A percentile compares a stretch with the other conserved stretches of the same genome.
phyloP scores from a whole-genome alignment of 64 coral and sea anemone species.

The Stichodactyla helianthus region DNA sequence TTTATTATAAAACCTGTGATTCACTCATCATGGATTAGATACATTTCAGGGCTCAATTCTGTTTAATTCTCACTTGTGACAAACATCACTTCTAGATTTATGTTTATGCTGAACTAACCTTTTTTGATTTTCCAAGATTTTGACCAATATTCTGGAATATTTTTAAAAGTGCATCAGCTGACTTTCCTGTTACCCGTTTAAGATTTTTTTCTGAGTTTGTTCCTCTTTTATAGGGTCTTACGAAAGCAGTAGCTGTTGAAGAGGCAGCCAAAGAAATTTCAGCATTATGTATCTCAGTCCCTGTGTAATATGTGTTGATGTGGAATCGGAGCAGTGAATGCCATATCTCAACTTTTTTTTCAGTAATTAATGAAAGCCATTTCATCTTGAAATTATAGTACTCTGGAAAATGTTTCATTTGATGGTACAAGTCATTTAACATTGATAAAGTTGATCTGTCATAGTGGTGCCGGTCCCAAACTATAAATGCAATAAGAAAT shows the following conservation, averaged over 20 bases:
- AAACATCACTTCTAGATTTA: background rate
- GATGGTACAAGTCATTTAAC: conserved; percentile 28
- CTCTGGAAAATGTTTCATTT: conserved; percentile 14
- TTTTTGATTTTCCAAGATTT: conserved; percentile 52
- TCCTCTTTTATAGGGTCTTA: conserved; percentile 47
- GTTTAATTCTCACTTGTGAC: background rate
- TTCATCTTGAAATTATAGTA: conserved; percentile 14
- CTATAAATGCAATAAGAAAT: conserved; percentile 42
- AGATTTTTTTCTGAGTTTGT: conserved; percentile 34
- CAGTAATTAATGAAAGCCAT: conserved; percentile 13
- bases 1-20: background rate
- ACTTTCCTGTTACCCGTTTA: conserved; percentile 23
- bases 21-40: too few relatives aligned
- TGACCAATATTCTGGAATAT: conserved; percentile 34
- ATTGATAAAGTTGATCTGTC: conserved; percentile 48
- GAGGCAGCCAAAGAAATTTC: conserved; percentile 51
- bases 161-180: conserved; percentile 26
- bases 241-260: conserved; percentile 39
- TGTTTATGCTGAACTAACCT: conserved; percentile 15
- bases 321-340: conserved; percentile 43
- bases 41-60: too few relatives aligned
- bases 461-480: conserved; percentile 24
- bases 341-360: conserved; percentile 76
- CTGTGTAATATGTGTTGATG: conserved; percentile 35
- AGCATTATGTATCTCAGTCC: conserved; percentile 42